Evolutionary conservation across 37 sponge, comb jelly and placozoan genomes (phyloP).

Genomic region (Bolinopsis microptera): DNA sequence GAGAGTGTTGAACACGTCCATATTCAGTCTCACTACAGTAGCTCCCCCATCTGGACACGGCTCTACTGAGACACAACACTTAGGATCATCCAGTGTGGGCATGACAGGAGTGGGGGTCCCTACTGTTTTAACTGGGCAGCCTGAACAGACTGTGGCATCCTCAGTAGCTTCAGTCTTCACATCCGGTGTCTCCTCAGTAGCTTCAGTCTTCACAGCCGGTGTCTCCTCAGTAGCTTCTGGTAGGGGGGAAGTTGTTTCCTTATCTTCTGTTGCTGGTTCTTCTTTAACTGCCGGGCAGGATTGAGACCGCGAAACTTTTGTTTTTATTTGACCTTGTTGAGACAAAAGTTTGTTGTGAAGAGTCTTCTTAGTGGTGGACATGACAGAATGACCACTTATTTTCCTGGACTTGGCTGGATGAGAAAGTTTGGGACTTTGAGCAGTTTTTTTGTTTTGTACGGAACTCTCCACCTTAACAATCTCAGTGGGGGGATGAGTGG

Average conservation of each 20-base stretch:
- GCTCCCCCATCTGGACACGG: slow-evolving; percentile 49
- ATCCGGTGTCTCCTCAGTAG: not conserved
- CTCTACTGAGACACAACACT: not conserved
- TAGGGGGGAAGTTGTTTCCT: not conserved
- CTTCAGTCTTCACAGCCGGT: not conserved
- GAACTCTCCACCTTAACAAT: slow-evolving; percentile 17
- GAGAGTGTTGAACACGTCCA: not conserved
- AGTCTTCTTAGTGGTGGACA: slow-evolving; percentile 8
- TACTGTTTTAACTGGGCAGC: not conserved
- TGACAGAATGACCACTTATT: not conserved
- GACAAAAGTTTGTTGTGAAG: slow-evolving; percentile 1
- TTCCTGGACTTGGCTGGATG: not conserved
- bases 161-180: no score
- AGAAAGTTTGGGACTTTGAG: not conserved
- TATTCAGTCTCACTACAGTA: slow-evolving; percentile 35
- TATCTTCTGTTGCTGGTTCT: not conserved
- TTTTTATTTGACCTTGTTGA: not conserved
- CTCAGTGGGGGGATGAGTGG: not conserved
- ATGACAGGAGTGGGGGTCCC: slow-evolving; percentile 20
- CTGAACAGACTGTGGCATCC: not conserved
- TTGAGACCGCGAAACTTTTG: not conserved
- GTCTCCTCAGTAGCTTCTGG: not conserved
- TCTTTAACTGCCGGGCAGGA: not conserved
- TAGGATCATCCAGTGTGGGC: not conserved
- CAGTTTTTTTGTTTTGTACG: not conserved